phyloP scores from a whole-genome alignment of 2,888 invertebrate species.

The Penaeus monodon region DNA sequence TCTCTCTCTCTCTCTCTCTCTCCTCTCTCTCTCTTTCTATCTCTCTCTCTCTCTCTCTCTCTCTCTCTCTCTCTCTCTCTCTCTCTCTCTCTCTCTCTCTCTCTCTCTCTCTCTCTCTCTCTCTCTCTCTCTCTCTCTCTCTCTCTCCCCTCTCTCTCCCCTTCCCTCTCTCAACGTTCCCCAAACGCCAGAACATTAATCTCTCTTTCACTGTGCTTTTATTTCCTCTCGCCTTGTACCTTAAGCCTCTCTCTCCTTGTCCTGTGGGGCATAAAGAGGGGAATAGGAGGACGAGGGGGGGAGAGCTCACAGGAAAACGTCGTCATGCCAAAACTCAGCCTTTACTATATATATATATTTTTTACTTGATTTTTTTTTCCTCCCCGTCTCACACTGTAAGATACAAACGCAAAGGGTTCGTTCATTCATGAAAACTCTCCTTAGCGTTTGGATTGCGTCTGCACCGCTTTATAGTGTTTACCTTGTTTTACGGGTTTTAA shows the following conservation, averaged over 20 bases:
- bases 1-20: neutral
- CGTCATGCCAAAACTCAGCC: no score
- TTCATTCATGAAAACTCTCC: no score
- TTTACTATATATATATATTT: no score
- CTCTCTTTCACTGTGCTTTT: neutral
- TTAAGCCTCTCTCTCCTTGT: neutral
- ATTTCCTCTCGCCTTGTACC: neutral
- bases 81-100: neutral
- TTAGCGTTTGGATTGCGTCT: no score
- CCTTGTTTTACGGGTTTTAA: no score
- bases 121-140: neutral
- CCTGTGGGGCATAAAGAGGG: neutral
- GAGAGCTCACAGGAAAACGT: neutral
- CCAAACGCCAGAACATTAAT: neutral
- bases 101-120: neutral
- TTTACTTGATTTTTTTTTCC: neutral
- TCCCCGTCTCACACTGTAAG: neutral
- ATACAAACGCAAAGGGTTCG: no score
- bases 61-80: neutral
- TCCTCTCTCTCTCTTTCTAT: neutral
- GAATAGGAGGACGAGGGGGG: neutral
- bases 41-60: neutral
- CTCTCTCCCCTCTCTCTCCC: no score
- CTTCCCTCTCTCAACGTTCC: neutral
- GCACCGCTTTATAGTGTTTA: no score